These are phyloP conservation scores for Ailurus styani DNA, from an alignment of 2,113 vertebrate genomes.

Conservation along the genomic window DNA sequence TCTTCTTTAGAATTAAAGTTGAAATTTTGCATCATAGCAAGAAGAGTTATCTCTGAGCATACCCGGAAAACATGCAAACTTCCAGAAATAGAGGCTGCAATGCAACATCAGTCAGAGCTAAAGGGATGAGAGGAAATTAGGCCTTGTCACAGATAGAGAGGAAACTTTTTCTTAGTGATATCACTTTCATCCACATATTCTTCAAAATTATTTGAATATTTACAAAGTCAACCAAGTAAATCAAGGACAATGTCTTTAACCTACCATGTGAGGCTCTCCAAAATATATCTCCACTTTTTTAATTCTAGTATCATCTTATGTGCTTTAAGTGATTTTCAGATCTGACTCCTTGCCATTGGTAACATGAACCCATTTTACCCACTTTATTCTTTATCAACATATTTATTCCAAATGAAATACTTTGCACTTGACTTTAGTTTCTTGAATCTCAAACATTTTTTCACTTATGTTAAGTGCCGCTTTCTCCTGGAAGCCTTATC, in stretches of 20 bases:
- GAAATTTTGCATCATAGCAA: not conserved
- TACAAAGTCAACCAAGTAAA: not conserved
- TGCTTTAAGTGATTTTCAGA: not conserved
- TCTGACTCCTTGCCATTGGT: not conserved
- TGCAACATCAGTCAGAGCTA: not conserved
- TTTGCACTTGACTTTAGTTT: not conserved
- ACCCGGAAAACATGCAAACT: not conserved
- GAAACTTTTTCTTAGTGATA: not conserved
- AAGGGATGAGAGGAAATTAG: not conserved
- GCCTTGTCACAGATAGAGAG: not conserved
- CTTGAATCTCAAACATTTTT: not conserved
- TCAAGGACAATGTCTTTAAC: not conserved
- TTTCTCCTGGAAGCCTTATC: not conserved
- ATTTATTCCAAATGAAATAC: not conserved
- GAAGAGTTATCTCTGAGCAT: not conserved
- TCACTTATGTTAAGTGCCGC: not conserved
- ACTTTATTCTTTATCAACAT: not conserved
- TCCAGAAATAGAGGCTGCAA: not conserved
- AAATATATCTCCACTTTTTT: not conserved
- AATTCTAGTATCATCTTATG: not conserved
- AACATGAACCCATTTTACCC: not conserved
- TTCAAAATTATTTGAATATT: not conserved
- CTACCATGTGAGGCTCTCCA: not conserved
- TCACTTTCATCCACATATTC: not conserved
- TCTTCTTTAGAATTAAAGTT: not conserved